Percentiles rank a stretch among this genome's conserved stretches.
phyloP scores from a whole-genome alignment of 2,797 vertebrate species.

The Melanotaenia trifasciata region DNA sequence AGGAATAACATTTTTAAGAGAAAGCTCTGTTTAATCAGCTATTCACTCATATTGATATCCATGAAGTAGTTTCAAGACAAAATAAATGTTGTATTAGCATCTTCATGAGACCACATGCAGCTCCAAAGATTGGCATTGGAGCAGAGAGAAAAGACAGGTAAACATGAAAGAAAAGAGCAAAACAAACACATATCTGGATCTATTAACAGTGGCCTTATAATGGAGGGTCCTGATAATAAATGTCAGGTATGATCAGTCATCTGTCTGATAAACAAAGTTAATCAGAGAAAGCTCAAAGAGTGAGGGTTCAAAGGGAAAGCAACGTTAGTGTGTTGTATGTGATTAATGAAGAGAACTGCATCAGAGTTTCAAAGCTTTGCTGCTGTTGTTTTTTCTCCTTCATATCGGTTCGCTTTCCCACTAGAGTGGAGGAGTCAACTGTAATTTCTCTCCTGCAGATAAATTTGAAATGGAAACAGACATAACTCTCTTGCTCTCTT shows the following conservation, averaged over 20 bases:
- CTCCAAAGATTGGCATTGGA: conserved; percentile 22
- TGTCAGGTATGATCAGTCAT: conserved; percentile 63
- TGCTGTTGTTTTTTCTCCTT: conserved; percentile 65
- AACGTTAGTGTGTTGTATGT: conserved; percentile 57
- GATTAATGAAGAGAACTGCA: conserved; percentile 73
- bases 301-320: conserved; percentile 65
- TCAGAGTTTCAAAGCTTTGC: conserved; percentile 71
- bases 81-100: conserved; percentile 22
- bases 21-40: conserved; percentile 36
- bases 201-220: conserved; percentile 43
- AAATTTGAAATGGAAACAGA: conserved; percentile 81
- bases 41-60: conserved; percentile 31
- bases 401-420: conserved; percentile 75
- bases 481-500: conserved; percentile 64
- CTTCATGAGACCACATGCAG: conserved; percentile 2
- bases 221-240: conserved; percentile 47
- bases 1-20: conserved; percentile 13
- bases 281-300: conserved; percentile 67
- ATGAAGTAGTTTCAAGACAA: conserved; percentile 32
- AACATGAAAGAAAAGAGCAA: conserved; percentile 32
- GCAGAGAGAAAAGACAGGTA: conserved; percentile 13
- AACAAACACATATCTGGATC: conserved; percentile 32
- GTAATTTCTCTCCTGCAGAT: conserved; percentile 80
- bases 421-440: conserved; percentile 77
- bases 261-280: conserved; percentile 60